Conservation (phyloP, 2,113 vertebrate species). For the Pheucticus melanocephalus region DNA sequence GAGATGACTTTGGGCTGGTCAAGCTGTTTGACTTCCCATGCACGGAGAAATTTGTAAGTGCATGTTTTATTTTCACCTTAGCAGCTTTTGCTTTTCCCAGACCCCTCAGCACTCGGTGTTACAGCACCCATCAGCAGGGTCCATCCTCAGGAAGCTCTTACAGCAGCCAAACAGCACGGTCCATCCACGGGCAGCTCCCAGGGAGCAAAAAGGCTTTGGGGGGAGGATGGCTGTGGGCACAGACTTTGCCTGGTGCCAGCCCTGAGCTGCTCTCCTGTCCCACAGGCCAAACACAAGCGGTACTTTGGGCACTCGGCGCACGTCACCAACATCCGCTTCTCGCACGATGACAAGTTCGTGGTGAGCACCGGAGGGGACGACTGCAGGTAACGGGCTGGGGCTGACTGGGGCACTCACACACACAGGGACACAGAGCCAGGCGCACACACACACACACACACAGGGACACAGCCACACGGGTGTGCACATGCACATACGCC, state of each 20-base stretch:
- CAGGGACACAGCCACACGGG: neutral
- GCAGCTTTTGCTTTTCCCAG: neutral
- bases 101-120: accelerated
- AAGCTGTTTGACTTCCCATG: constrained; percentile 98
- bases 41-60: constrained; percentile 91
- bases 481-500: neutral
- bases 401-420: neutral
- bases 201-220: neutral
- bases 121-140: accelerated
- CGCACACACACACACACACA: too few relatives aligned
- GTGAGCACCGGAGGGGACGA: constrained; percentile 92
- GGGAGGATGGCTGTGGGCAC: neutral
- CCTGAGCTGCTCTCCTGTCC: neutral
- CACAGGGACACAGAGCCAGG: neutral
- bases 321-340: constrained; percentile 93
- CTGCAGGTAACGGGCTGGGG: constrained; percentile 82
- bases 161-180: accelerated
- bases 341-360: constrained; percentile 89
- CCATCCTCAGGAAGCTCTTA: neutral
- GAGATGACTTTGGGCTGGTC: constrained; percentile 94
- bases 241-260: neutral
- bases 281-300: constrained; percentile 93
- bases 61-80: neutral
- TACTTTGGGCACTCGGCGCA: constrained; percentile 96
- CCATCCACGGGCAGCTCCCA: neutral